Conservation (phyloP, 2,888 invertebrate species). For the Ochropleura leucogaster region DNA sequence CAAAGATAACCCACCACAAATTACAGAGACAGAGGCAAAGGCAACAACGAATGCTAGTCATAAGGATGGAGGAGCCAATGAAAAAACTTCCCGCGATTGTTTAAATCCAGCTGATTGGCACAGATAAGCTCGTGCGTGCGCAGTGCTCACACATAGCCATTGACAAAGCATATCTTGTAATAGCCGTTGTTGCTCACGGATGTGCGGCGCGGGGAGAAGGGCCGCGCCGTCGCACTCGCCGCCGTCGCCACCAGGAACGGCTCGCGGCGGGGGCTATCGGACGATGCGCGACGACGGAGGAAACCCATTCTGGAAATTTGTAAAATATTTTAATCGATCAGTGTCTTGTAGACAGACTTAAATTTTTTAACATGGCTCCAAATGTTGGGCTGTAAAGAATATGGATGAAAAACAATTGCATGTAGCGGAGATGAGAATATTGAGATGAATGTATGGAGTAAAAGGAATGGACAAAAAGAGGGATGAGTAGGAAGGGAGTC, state of each 20-base stretch:
- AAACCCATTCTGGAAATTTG: conserved; percentile 84
- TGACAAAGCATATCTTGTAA: conserved; percentile 91
- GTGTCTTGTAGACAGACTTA: too few relatives aligned
- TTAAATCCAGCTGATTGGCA: conserved; percentile 85
- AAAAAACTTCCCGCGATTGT: conserved; percentile 70
- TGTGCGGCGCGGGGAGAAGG: conserved; percentile 90
- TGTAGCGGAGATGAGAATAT: too few relatives aligned
- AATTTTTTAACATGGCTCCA: too few relatives aligned
- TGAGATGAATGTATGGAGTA: too few relatives aligned
- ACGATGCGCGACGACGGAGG: conserved; percentile 88
- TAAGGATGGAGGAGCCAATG: conserved; percentile 34
- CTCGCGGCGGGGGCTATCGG: conserved; percentile 90
- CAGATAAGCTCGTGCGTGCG: conserved; percentile 77
- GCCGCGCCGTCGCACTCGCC: conserved; percentile 76
- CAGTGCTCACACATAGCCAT: conserved; percentile 88
- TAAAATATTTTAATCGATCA: too few relatives aligned
- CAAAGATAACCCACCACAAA: conserved; percentile 5
- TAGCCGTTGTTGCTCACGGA: conserved; percentile 91
- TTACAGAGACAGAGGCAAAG: conserved; percentile 23
- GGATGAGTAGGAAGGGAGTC: too few relatives aligned
- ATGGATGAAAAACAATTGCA: too few relatives aligned
- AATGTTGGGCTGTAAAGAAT: too few relatives aligned
- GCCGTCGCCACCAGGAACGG: conserved; percentile 78
- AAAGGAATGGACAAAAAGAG: too few relatives aligned
- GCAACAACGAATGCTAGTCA: background rate